Evolutionary conservation across 2,888 invertebrate genomes (phyloP).

Genomic region (Cremastinae sp.): DNA sequence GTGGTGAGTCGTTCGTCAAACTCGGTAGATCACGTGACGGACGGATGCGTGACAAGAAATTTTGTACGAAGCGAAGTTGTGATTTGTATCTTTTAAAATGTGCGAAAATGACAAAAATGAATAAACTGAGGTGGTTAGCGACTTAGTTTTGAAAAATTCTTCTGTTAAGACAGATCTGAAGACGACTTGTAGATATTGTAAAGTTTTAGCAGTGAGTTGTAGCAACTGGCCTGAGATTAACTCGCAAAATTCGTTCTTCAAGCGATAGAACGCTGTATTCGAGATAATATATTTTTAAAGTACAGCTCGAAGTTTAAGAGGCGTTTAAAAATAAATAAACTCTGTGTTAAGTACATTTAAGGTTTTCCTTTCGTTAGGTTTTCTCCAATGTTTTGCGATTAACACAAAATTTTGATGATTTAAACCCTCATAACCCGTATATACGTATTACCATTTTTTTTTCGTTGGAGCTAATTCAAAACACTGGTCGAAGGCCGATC

Average conservation of each 20-base stretch:
- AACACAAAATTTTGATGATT: background rate
- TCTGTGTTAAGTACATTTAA: constrained; percentile 38
- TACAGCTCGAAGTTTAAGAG: constrained; percentile 10
- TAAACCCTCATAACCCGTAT: constrained; percentile 6
- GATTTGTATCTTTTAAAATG: background rate
- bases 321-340: constrained; percentile 16
- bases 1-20: constrained; percentile 39
- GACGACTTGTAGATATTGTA: constrained; percentile 20
- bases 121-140: too few relatives aligned
- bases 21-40: constrained; percentile 63
- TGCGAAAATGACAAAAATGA: constrained; percentile 19
- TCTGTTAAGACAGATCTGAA: background rate
- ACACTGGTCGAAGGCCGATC: constrained; percentile 43
- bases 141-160: too few relatives aligned
- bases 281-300: background rate
- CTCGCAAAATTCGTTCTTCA: constrained; percentile 8
- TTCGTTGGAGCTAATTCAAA: constrained; percentile 22
- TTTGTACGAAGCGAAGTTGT: constrained; percentile 63
- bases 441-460: constrained; percentile 5
- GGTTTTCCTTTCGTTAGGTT: background rate
- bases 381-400: background rate
- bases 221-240: constrained; percentile 36
- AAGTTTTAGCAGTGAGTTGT: constrained; percentile 48
- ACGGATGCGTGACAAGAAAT: constrained; percentile 67
- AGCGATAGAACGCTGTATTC: constrained; percentile 3